phyloP scores from a whole-genome alignment of 1,140 invertebrate genomes.

The Apis dorsata region DNA sequence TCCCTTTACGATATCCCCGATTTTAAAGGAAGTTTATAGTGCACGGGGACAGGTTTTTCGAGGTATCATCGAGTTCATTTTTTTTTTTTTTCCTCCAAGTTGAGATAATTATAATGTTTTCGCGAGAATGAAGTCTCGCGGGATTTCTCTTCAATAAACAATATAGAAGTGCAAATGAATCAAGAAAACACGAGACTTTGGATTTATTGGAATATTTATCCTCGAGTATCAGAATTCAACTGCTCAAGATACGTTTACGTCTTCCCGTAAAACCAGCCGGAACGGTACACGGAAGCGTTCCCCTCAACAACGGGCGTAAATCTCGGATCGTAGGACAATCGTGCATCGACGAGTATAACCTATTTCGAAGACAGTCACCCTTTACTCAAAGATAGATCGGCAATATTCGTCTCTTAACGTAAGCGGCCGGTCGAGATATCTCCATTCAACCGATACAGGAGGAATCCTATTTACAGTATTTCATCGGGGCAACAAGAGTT shows the following conservation, averaged over 20 bases:
- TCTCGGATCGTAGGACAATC: no score
- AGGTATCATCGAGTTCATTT: not conserved
- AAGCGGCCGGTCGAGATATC: no score
- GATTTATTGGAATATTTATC: not conserved
- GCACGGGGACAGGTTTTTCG: no score
- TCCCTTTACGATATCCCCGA: conserved; percentile 13
- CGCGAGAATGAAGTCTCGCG: not conserved
- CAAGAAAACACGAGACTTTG: not conserved
- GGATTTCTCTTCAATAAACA: not conserved
- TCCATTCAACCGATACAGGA: not conserved
- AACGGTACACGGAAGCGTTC: no score
- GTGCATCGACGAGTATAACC: no score
- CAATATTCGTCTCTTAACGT: not conserved
- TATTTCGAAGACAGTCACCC: no score
- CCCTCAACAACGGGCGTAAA: no score
- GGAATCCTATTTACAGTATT: conserved; percentile 8
- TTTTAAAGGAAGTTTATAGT: conserved; percentile 32
- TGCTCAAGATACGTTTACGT: no score
- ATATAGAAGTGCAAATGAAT: not conserved
- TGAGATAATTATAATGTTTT: not conserved
- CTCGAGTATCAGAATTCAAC: not conserved
- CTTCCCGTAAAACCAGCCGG: not conserved
- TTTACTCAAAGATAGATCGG: not conserved
- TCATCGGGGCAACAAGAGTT: conserved; percentile 21
- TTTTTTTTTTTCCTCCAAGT: not conserved